A percentile compares a stretch with the other conserved stretches of the same genome.
Conservation (phyloP, 2,113 vertebrate species). For the Kryptolebias marmoratus region DNA sequence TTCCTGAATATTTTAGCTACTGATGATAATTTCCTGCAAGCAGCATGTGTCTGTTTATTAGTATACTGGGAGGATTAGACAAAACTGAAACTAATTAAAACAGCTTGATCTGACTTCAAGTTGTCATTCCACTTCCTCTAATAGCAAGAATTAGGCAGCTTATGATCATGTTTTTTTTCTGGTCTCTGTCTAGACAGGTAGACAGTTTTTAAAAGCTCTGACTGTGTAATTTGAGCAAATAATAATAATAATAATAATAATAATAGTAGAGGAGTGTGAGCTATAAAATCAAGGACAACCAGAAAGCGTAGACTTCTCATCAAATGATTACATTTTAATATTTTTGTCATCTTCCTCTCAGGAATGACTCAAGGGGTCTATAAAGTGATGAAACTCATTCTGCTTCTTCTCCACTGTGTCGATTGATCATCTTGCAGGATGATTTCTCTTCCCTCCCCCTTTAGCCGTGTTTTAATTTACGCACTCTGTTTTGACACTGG, state of each 20-base stretch:
- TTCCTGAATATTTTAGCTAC: not conserved
- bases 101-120: slow-evolving; percentile 42
- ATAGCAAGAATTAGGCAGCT: slow-evolving; percentile 45
- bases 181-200: slow-evolving; percentile 34
- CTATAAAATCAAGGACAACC: slow-evolving; percentile 34
- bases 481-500: slow-evolving; percentile 37
- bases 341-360: slow-evolving; percentile 55
- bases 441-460: slow-evolving; percentile 19
- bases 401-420: slow-evolving; percentile 35
- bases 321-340: slow-evolving; percentile 52
- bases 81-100: slow-evolving; percentile 52
- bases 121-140: slow-evolving; percentile 43
- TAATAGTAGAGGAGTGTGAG: not conserved
- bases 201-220: slow-evolving; percentile 16
- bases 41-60: slow-evolving; percentile 38
- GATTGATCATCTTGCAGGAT: slow-evolving; percentile 53
- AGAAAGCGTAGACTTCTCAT: slow-evolving; percentile 35
- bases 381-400: slow-evolving; percentile 60
- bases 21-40: slow-evolving; percentile 35
- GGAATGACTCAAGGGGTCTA: slow-evolving; percentile 50
- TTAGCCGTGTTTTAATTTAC: slow-evolving; percentile 55
- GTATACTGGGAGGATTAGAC: slow-evolving; percentile 43
- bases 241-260: slow-evolving; percentile 14
- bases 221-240: slow-evolving; percentile 16
- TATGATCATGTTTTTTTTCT: slow-evolving; percentile 39